Evolutionary conservation across 2,797 vertebrate species (phyloP).

Genomic region (Notolabrus celidotus): DNA sequence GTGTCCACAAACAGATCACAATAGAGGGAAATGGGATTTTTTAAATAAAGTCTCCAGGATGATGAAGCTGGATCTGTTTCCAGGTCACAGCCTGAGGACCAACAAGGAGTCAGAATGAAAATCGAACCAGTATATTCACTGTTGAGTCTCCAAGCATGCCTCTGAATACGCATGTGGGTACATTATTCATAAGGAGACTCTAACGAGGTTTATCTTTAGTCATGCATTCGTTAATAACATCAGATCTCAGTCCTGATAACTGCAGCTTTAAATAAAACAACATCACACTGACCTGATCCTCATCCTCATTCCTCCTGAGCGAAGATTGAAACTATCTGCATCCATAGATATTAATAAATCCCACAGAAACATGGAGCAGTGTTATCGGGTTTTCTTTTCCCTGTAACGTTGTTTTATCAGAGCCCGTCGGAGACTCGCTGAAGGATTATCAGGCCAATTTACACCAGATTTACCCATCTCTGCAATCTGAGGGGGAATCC

Average conservation of each 20-base stretch:
- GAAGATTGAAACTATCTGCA: not conserved
- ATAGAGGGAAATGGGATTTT: no score
- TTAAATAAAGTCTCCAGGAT: no score
- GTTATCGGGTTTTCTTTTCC: not conserved
- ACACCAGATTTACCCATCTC: slow-evolving; percentile 16
- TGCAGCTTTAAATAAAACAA: not conserved
- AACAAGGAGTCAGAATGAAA: no score
- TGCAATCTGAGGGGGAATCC: not conserved
- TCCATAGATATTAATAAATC: not conserved
- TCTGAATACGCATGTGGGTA: no score
- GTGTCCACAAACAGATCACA: no score
- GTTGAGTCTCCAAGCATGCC: no score
- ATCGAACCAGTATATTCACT: no score
- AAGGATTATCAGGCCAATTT: slow-evolving; percentile 34
- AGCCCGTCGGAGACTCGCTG: slow-evolving; percentile 4
- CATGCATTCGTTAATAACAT: not conserved
- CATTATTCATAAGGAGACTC: no score
- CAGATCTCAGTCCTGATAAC: not conserved
- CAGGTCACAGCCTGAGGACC: no score
- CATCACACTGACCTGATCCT: not conserved
- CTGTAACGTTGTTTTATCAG: not conserved
- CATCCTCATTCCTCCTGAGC: not conserved
- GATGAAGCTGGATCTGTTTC: no score
- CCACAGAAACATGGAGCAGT: not conserved
- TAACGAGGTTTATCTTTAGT: no score